These are phyloP conservation scores for Drosophila ohnishii DNA, from an alignment of 1,140 invertebrate genomes.

Conservation along the genomic window DNA sequence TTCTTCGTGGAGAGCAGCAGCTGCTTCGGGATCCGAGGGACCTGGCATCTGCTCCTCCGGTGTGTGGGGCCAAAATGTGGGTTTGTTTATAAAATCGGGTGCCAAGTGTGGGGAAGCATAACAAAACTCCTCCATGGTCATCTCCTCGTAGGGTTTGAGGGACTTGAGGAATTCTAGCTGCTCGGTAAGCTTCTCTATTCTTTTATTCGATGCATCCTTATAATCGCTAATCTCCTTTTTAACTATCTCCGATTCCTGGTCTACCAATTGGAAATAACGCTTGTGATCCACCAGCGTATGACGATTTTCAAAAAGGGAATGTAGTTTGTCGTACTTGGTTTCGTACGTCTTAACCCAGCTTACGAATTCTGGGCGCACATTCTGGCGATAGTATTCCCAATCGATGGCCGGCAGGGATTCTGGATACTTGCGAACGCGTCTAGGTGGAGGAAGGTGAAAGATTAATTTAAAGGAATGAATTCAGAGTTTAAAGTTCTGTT, in stretches of 20 bases:
- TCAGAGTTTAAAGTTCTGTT: too few species aligned
- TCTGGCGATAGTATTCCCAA: constrained; percentile 63
- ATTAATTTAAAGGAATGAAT: too few species aligned
- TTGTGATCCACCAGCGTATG: constrained; percentile 49
- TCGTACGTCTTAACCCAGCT: constrained; percentile 56
- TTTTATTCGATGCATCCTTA: constrained; percentile 54
- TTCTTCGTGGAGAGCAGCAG: constrained; percentile 24
- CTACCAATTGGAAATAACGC: constrained; percentile 56
- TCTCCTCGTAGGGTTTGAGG: constrained; percentile 87
- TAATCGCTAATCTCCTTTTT: constrained; percentile 20
- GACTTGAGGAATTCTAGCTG: constrained; percentile 20
- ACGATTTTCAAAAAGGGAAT: constrained; percentile 57
- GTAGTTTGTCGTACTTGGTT: constrained; percentile 62
- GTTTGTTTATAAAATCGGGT: constrained; percentile 87
- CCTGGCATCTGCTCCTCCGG: constrained; percentile 84
- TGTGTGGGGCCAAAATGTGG: constrained; percentile 91
- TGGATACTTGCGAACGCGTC: constrained; percentile 60
- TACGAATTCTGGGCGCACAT: constrained; percentile 55
- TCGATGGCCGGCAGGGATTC: constrained; percentile 60
- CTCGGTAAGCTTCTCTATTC: constrained; percentile 34
- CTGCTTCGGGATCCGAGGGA: constrained; percentile 25
- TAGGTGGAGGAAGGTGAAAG: neutral
- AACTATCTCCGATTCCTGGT: constrained; percentile 29
- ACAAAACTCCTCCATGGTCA: constrained; percentile 94
- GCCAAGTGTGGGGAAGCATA: constrained; percentile 88